phyloP scores from a whole-genome alignment of 2,797 vertebrate genomes.

The Mus caroli region DNA sequence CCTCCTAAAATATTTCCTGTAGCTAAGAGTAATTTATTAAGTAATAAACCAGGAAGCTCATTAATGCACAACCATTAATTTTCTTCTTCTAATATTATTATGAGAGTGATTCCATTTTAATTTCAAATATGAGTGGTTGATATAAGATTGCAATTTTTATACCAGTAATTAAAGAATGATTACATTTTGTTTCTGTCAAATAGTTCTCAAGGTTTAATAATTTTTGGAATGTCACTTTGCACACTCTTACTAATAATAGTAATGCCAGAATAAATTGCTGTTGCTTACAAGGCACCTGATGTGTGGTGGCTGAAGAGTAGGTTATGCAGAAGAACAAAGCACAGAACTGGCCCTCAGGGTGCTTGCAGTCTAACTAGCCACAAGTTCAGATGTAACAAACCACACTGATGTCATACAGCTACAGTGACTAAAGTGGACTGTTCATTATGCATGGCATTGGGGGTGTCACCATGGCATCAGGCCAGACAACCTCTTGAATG shows the following conservation, averaged over 20 bases:
- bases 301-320: not conserved
- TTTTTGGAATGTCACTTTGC: slow-evolving; percentile 62
- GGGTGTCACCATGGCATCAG: not conserved
- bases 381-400: not conserved
- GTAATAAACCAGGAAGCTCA: slow-evolving; percentile 73
- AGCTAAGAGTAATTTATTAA: slow-evolving; percentile 77
- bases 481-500: not conserved
- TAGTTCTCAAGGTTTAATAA: slow-evolving; percentile 68
- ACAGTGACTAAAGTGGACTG: not conserved
- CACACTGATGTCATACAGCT: not conserved
- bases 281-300: not conserved
- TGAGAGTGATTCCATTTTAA: slow-evolving; percentile 71
- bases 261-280: not conserved
- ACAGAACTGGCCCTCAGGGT: not conserved
- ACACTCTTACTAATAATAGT: slow-evolving; percentile 55
- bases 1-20: slow-evolving; percentile 70
- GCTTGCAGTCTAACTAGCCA: not conserved
- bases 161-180: slow-evolving; percentile 71
- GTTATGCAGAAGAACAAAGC: not conserved
- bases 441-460: not conserved
- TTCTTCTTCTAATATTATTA: slow-evolving; percentile 73
- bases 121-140: slow-evolving; percentile 68
- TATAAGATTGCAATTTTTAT: slow-evolving; percentile 74
- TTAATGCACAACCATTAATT: slow-evolving; percentile 79
- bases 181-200: slow-evolving; percentile 78